Conservation (phyloP, 2,888 invertebrate genomes). For the Plagodis dolabraria region DNA sequence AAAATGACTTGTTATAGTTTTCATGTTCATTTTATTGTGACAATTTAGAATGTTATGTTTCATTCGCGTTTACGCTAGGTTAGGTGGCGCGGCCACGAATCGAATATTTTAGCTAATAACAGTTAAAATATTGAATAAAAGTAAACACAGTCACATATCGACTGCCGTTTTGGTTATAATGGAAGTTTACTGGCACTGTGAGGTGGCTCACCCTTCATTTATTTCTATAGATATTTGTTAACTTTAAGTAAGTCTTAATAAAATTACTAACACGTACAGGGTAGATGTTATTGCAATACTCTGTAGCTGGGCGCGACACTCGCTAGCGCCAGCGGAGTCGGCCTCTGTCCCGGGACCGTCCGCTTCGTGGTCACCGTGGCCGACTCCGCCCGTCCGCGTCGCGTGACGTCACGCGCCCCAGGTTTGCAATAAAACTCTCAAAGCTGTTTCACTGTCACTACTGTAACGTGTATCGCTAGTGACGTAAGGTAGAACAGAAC, state of each 20-base stretch:
- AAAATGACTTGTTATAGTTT: conserved; percentile 73
- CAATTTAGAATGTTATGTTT: conserved; percentile 78
- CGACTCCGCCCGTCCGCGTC: conserved; percentile 8
- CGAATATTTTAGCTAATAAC: conserved; percentile 66
- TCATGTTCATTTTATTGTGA: conserved; percentile 75
- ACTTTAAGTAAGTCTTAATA: conserved; percentile 74
- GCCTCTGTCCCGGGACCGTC: conserved; percentile 13
- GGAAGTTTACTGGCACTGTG: conserved; percentile 62
- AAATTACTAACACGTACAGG: conserved; percentile 82
- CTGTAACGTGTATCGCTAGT: background rate
- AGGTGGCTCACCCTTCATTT: conserved; percentile 56
- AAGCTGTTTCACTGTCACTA: conserved; percentile 4
- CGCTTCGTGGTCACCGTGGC: conserved; percentile 8
- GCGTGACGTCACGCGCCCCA: conserved; percentile 6
- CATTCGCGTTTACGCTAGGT: conserved; percentile 79
- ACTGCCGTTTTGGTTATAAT: conserved; percentile 54
- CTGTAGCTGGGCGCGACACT: conserved; percentile 74
- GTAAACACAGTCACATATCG: conserved; percentile 50
- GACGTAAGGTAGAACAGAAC: conserved; percentile 15
- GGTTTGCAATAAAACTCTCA: conserved; percentile 2
- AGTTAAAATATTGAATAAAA: conserved; percentile 58
- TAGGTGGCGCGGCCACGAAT: conserved; percentile 79
- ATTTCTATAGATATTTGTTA: conserved; percentile 75
- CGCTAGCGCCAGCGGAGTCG: conserved; percentile 45
- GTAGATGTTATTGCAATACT: conserved; percentile 81